Base-by-base conservation (phyloP, 2,797 vertebrate genomes). In the Coilia nasus region DNA sequence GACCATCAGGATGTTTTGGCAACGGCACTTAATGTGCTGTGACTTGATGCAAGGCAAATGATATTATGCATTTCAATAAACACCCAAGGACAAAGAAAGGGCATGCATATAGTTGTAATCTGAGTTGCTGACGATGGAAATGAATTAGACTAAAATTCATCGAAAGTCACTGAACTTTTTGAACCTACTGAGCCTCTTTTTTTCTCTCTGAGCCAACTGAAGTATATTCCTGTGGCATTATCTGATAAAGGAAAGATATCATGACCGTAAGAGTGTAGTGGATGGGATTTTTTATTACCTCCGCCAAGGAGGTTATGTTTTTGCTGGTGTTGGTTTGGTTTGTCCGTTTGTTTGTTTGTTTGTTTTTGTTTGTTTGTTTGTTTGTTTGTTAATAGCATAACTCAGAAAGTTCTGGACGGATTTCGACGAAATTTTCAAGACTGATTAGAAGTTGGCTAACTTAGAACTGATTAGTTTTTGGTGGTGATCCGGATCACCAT, bases 71-170 rank as follows among this genome's bases (percentile, higher is more conserved):
- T 57, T 23, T 62, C 28, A 12, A 1, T 21, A 57, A 2, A 6
- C 87, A 89, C 87, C 85, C 92, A 92, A 90, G 91, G 91, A 86
- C 89, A 82, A 82, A 31, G 11, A 67, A 83, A 41, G 75, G 62
- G 82, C 71, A 78, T 21, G 19, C 35, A 41, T 44, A 10, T 31
- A 78, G 28, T 41, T 75, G 67, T 35, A 41, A 41, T 19, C 15
- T 21, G 71, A 78, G 17, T 44, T 78, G 71, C 31, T 44, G 71
- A 41, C 31, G 35, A 44, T 78, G 71, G 35, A 21, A 35, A 78
- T 19, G 28, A 75, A 44, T 78, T 78, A 44, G 0, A 17, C 2
- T 35, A 35, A 41, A 75, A 31, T 35, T 31, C 15, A 35, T 78
- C 9, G 17, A 14, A 78, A 78, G 35, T 44, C 2, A 6, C 19